Conservation (phyloP, 2,113 vertebrate genomes). For the Bungarus multicinctus region DNA sequence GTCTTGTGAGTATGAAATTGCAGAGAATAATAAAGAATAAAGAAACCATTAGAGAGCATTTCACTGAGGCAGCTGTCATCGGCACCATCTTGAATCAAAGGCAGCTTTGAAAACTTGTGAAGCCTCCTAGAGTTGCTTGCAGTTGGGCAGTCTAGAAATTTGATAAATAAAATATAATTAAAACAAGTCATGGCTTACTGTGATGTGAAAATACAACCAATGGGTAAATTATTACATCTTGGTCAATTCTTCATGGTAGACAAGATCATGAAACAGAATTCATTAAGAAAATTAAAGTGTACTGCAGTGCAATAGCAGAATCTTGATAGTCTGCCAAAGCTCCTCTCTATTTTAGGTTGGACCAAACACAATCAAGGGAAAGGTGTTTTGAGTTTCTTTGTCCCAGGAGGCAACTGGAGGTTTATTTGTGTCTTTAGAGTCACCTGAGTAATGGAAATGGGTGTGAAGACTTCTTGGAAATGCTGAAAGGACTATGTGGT, state of each 20-base stretch:
- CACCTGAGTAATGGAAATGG: too few relatives aligned
- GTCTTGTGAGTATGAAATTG: too few relatives aligned
- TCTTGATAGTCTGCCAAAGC: neutral
- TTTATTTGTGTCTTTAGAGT: too few relatives aligned
- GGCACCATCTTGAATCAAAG: too few relatives aligned
- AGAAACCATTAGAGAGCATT: too few relatives aligned
- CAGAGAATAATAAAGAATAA: too few relatives aligned
- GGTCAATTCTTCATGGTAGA: neutral
- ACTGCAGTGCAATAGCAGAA: neutral
- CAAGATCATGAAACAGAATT: neutral
- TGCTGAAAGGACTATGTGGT: too few relatives aligned
- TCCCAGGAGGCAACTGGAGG: too few relatives aligned
- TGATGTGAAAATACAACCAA: neutral
- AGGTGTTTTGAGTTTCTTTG: neutral
- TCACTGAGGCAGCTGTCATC: too few relatives aligned
- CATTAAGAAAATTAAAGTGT: neutral
- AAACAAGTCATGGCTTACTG: neutral
- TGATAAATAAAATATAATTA: neutral
- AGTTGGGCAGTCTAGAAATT: neutral
- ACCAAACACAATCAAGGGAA: neutral
- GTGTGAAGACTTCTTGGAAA: too few relatives aligned
- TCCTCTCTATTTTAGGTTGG: neutral
- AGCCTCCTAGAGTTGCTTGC: neutral
- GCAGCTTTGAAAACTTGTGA: neutral
- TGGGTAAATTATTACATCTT: neutral